These are phyloP conservation scores for Phasia obesa DNA, from an alignment of 2,888 invertebrate genomes.

Conservation along the genomic window DNA sequence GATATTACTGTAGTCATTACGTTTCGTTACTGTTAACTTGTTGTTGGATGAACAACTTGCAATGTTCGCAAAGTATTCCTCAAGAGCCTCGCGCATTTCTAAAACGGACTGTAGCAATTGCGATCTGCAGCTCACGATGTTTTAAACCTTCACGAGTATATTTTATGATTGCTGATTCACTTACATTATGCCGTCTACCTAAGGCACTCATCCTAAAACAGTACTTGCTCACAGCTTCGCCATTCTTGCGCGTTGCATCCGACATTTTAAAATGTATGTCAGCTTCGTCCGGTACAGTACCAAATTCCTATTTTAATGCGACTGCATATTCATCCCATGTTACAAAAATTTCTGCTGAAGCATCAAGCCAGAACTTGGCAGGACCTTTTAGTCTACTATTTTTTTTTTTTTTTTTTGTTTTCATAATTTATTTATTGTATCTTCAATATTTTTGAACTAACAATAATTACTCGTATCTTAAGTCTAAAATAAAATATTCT, in stretches of 20 bases:
- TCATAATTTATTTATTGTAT: too few relatives aligned
- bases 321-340: slow-evolving; percentile 19
- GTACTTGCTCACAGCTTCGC: too few relatives aligned
- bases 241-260: slow-evolving; percentile 16
- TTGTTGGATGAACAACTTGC: not conserved
- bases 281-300: slow-evolving; percentile 37
- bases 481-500: too few relatives aligned
- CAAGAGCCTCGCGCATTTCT: slow-evolving; percentile 31
- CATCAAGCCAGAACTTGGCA: not conserved
- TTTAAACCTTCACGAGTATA: too few relatives aligned
- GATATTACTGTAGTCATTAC: not conserved
- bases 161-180: too few relatives aligned
- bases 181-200: too few relatives aligned
- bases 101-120: slow-evolving; percentile 20
- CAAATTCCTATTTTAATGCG: slow-evolving; percentile 44
- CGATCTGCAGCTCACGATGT: slow-evolving; percentile 23
- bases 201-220: slow-evolving; percentile 57
- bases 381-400: not conserved
- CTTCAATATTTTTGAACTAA: too few relatives aligned
- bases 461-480: too few relatives aligned
- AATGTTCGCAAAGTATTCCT: slow-evolving; percentile 22
- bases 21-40: not conserved
- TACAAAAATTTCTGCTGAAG: not conserved
- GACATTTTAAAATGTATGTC: slow-evolving; percentile 56
- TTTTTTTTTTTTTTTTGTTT: too few relatives aligned